Conservation (phyloP, 2,113 vertebrate genomes). For the Natator depressus region DNA sequence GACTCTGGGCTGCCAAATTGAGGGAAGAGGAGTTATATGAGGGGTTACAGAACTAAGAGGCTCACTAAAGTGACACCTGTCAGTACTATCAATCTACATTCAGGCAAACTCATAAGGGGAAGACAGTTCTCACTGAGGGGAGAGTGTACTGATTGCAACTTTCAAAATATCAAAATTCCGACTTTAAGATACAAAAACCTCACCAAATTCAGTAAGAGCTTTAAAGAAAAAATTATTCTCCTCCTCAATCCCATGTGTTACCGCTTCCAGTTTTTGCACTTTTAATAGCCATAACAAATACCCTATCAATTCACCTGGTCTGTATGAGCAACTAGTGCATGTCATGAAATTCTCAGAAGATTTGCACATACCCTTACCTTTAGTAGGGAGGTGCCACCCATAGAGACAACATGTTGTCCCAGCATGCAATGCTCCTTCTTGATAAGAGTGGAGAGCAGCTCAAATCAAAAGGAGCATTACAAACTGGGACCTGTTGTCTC, state of each 20-base stretch:
- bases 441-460: constrained; percentile 39
- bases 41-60: constrained; percentile 53
- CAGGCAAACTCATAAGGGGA: constrained; percentile 51
- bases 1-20: constrained; percentile 46
- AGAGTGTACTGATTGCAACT: constrained; percentile 44
- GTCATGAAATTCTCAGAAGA: constrained; percentile 55
- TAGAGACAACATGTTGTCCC: constrained; percentile 46
- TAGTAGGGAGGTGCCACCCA: constrained; percentile 61
- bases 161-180: not conserved
- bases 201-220: constrained; percentile 50
- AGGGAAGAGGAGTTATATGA: constrained; percentile 56
- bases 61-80: constrained; percentile 70
- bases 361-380: constrained; percentile 61
- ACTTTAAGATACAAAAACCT: constrained; percentile 62
- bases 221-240: constrained; percentile 66
- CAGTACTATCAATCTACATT: constrained; percentile 61
- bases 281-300: constrained; percentile 65
- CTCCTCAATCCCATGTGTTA: constrained; percentile 64
- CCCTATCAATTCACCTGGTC: constrained; percentile 59
- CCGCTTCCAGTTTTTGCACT: constrained; percentile 58
- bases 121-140: constrained; percentile 14
- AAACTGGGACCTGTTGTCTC: constrained; percentile 57
- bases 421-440: constrained; percentile 29
- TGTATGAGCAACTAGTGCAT: constrained; percentile 54
- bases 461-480: constrained; percentile 62